Base-by-base conservation (phyloP, 1,140 invertebrate species). In the Conus ventricosus region DNA sequence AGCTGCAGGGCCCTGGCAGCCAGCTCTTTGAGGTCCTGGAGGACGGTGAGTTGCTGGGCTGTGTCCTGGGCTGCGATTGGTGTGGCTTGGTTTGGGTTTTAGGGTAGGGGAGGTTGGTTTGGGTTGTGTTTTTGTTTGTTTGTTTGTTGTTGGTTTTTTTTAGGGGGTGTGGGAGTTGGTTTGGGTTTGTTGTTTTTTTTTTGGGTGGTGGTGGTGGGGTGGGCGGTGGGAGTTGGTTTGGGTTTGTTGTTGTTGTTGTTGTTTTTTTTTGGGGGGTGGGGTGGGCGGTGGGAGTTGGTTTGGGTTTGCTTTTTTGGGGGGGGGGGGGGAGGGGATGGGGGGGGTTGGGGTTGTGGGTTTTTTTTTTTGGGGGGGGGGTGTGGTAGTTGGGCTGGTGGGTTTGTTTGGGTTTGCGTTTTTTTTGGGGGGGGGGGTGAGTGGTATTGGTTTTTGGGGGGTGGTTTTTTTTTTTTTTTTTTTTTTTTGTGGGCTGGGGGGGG, bases 11-110 rank as follows among this genome's bases (percentile, higher is more conserved):
- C 55, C 89, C 88, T 86, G 90, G 91, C 53, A 88, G 89, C 4
- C 89, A 90, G 63, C 81, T 81, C 51, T 91, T 93, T 75, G 80
- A 88, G 23, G 90, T 93, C 11, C 82, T 85, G 54, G 88, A 88
- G 67, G 87, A 90, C 86, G 93, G 93, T 94, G 90, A 90, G 89
- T 76, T 53, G 8, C 60, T n/a, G 11, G n/a, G 27, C 53, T 51
- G 60, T 4, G 10, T 39, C 39, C 39, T 39, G 39, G 39, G 39
- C 39, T 39, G 39, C 0, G 39, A 39, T 2, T 78, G 76, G 11
- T 25, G 1, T 78, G 15, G 27, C 17, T 25, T 78, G 20, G 20
- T 78, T 10, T 78, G 15, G 27, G 1, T 11, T 39, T 78, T 1
- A 25, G 76, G n/a, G 15, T 10, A 23, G 27, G 2, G 76, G 25